Evolutionary conservation across 2,888 invertebrate genomes (phyloP), one percentile per base, ranked within the genome.

Genomic region (Watsonalla cultraria): DNA sequence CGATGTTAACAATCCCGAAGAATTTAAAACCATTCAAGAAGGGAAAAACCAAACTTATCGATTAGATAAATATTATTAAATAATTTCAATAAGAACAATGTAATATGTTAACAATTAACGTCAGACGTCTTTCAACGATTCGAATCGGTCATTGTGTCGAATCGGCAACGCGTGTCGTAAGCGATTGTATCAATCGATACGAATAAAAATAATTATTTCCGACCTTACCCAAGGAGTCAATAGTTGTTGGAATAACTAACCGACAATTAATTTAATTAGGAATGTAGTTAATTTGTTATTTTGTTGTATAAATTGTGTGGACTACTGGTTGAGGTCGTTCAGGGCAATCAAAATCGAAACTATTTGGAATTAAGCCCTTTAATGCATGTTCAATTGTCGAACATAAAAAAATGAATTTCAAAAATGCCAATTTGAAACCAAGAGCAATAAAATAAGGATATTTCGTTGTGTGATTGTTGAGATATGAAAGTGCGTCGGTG

Each of bases 201-300:
- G 60, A 69, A 70, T 59, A 64, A 78, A 74, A 73, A 82, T 77
- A 78, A 84, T 86, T 83, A 86, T 84, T 82, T 82, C 74, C 82
- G 84, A 87, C 87, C 88, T 88, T 84, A 85, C 78, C 62, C 79
- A 78, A 75, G 75, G 71, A 79, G 71, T 75, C 84, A 82, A 86
- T 84, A 80, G 77, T 72, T 70, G 79, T 78, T 80, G 60, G 74
- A 81, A 80, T 76, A 73, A 75, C 70, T 72, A 66, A 74, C 72
- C 75, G 75, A 78, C 80, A 79, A 85, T 86, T 84, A 83, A 80
- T 79, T 84, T 82, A 78, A 86, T 86, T 85, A 82, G 66, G 54
- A 68, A 71, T 73, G 72, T 75, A 72, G 70, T 74, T 72, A 75
- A 77, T 68, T 68, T 63, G 68, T 75, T 78, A 66, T 68, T 55